These are phyloP conservation scores for Eurytemora carolleeae DNA, from an alignment of 1,140 invertebrate species.

Conservation along the genomic window DNA sequence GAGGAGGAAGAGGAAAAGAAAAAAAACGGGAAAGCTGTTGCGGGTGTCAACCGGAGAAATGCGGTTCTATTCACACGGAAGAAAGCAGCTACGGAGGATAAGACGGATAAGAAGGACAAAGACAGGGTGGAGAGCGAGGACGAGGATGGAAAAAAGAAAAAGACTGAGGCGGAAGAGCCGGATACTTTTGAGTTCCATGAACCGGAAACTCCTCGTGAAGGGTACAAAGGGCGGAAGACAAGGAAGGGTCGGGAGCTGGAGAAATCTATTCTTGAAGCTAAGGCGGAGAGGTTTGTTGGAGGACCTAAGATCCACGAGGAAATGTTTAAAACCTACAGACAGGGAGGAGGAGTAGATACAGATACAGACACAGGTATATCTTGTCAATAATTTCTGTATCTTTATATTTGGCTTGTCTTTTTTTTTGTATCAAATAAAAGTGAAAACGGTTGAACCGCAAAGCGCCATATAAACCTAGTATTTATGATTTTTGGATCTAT, in stretches of 20 bases:
- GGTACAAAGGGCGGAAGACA: constrained; percentile 19
- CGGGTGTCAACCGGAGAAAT: constrained; percentile 55
- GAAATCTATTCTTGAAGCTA: constrained; percentile 13
- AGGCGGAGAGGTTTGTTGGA: not conserved
- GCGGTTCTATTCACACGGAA: constrained; percentile 53
- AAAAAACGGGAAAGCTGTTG: constrained; percentile 24
- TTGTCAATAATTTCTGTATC: too few species aligned
- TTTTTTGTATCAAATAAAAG: too few species aligned
- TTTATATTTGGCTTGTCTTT: too few species aligned
- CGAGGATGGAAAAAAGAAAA: constrained; percentile 13
- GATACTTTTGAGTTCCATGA: constrained; percentile 15
- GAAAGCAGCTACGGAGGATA: constrained; percentile 32
- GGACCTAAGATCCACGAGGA: not conserved
- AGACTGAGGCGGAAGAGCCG: constrained; percentile 15
- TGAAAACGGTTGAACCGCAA: too few species aligned
- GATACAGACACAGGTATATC: not conserved
- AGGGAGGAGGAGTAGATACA: not conserved
- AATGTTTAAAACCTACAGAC: constrained; percentile 6
- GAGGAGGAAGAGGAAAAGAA: constrained; percentile 20
- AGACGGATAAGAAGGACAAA: not conserved
- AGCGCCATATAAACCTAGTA: too few species aligned
- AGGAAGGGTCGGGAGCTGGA: constrained; percentile 18
- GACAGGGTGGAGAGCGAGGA: constrained; percentile 14
- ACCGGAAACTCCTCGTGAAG: not conserved
- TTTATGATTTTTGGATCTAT: too few species aligned